Percentiles rank a stretch among this genome's conserved stretches.
phyloP scores from a whole-genome alignment of 2,113 vertebrate genomes.

The Bambusicola thoracicus region DNA sequence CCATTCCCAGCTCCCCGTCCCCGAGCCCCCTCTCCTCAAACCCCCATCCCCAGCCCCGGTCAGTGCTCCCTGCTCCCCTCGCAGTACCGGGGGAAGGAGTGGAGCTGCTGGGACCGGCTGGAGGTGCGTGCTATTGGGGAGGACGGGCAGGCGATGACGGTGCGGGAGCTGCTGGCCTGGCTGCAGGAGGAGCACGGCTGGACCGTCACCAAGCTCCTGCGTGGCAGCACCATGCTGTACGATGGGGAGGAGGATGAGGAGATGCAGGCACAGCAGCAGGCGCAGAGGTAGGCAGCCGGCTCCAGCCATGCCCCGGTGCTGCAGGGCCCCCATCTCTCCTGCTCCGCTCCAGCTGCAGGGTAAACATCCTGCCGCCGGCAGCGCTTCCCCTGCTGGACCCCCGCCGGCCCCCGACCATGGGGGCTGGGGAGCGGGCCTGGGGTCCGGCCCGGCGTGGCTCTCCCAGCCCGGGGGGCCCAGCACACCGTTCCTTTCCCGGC shows the following conservation, averaged over 20 bases:
- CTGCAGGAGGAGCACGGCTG: conserved; percentile 70
- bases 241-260: not conserved
- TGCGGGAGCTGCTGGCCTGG: conserved; percentile 82
- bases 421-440: not conserved
- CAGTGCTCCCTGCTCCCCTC: not conserved
- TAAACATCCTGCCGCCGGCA: conserved; percentile 77
- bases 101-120: conserved; percentile 85
- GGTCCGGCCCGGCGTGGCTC: not conserved
- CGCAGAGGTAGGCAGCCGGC: not conserved
- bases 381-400: conserved; percentile 47
- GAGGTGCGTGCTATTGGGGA: conserved; percentile 72
- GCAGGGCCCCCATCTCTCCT: not conserved
- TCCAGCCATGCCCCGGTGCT: not conserved
- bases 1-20: not conserved
- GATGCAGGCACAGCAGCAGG: not conserved
- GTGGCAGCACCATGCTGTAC: not conserved
- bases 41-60: not conserved
- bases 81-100: conserved; percentile 81
- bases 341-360: conserved; percentile 61
- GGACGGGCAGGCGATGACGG: conserved; percentile 81
- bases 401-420: not conserved
- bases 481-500: not conserved
- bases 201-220: conserved; percentile 58
- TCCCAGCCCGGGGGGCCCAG: not conserved
- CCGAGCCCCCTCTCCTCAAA: too few species aligned